phyloP scores from a whole-genome alignment of 2,888 invertebrate species.

The Xylota sylvarum region DNA sequence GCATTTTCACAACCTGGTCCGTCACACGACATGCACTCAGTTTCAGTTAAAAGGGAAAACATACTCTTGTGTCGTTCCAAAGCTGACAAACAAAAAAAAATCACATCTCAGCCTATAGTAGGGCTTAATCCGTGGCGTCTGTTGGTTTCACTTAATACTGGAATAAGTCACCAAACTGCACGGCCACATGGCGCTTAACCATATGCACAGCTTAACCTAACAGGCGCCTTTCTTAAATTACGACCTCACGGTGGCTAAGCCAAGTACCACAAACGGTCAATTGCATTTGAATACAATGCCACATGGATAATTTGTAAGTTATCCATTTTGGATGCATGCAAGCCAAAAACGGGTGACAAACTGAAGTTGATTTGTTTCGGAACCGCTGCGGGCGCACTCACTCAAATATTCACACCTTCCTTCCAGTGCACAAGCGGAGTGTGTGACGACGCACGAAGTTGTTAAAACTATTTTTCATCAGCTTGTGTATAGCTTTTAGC shows the following conservation, averaged over 20 bases:
- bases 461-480: constrained; percentile 51
- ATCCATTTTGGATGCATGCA: constrained; percentile 67
- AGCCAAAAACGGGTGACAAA: constrained; percentile 74
- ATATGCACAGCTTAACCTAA: constrained; percentile 23
- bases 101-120: constrained; percentile 7
- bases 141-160: constrained; percentile 10
- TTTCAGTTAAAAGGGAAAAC: constrained; percentile 15
- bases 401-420: constrained; percentile 63
- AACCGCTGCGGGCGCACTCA: constrained; percentile 52
- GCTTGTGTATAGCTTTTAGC: constrained; percentile 40
- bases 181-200: constrained; percentile 55
- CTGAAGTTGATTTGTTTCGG: constrained; percentile 65
- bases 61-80: constrained; percentile 18
- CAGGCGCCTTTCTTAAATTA: constrained; percentile 41
- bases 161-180: constrained; percentile 34
- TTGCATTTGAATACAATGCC: constrained; percentile 75
- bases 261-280: constrained; percentile 66
- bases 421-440: not conserved
- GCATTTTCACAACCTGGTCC: constrained; percentile 15
- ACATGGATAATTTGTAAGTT: constrained; percentile 69
- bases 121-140: constrained; percentile 29
- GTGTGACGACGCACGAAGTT: constrained; percentile 23
- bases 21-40: constrained; percentile 5
- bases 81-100: constrained; percentile 3
- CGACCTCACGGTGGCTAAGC: constrained; percentile 37